Percentiles rank a stretch among this genome's conserved stretches.
Evolutionary conservation across 2,113 vertebrate genomes (phyloP).

Genomic region (Pomatostomus ruficeps): DNA sequence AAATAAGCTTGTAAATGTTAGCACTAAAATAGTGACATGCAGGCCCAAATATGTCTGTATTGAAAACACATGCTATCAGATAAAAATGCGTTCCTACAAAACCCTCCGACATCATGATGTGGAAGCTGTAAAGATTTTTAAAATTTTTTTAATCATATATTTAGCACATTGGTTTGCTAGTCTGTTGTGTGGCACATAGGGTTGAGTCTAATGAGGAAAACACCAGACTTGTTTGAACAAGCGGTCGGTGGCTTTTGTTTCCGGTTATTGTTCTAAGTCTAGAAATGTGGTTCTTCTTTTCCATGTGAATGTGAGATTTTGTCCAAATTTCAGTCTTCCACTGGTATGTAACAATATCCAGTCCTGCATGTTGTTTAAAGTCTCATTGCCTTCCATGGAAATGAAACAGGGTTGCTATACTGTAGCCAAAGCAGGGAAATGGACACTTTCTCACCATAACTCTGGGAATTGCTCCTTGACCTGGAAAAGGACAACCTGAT

Average conservation of each 20-base stretch:
- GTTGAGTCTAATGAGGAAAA: background rate
- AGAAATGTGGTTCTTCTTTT: background rate
- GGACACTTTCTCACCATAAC: background rate
- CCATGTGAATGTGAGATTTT: background rate
- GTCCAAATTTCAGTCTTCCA: background rate
- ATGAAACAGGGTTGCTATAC: background rate
- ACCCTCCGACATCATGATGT: background rate
- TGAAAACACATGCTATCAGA: constrained; percentile 31
- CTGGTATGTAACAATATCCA: background rate
- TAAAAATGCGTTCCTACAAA: background rate
- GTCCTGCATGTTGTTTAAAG: background rate
- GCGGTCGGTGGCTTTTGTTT: background rate
- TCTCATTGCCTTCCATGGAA: background rate
- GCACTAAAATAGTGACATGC: constrained; percentile 7
- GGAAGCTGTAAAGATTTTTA: background rate
- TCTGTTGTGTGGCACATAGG: background rate
- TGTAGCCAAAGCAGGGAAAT: background rate
- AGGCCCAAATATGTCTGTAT: constrained; percentile 34
- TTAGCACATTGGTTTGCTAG: background rate
- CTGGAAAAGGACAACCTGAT: background rate
- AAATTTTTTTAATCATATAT: background rate
- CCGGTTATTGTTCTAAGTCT: background rate
- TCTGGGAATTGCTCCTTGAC: background rate
- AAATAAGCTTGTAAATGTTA: constrained; percentile 33
- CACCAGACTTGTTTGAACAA: background rate